A percentile compares a stretch with the other conserved stretches of the same genome.
Conservation (phyloP, 2,113 vertebrate genomes). For the Alaudala cheleensis region DNA sequence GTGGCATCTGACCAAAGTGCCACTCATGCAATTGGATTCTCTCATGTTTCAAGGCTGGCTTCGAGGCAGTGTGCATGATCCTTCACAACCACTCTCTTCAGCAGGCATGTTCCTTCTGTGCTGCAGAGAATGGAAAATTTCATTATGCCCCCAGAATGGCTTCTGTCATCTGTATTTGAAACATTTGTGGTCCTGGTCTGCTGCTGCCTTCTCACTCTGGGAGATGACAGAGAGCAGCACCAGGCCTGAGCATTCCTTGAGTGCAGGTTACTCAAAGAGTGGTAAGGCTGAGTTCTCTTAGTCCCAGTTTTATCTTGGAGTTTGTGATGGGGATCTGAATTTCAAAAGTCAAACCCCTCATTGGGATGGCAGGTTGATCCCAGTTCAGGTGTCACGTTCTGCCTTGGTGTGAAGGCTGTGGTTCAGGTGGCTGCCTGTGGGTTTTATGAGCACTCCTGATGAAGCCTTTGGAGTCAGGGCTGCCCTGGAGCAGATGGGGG, state of each 20-base stretch:
- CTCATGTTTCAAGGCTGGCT: conserved; percentile 24
- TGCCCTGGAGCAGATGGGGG: conserved; percentile 23
- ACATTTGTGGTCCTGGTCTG: neutral
- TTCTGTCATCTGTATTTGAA: neutral
- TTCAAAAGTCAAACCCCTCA: neutral
- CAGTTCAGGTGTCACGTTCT: neutral
- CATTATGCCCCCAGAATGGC: neutral
- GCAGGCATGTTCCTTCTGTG: neutral
- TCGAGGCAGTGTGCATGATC: neutral
- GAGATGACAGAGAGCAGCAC: neutral
- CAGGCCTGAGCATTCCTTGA: neutral
- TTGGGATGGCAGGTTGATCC: neutral
- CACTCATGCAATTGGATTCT: neutral
- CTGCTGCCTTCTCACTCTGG: neutral
- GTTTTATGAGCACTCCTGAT: neutral
- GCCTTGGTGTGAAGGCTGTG: neutral
- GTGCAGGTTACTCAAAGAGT: neutral
- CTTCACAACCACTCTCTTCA: neutral
- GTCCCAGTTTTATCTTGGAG: neutral
- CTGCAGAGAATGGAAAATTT: neutral
- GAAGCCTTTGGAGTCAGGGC: neutral
- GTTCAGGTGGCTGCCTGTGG: neutral
- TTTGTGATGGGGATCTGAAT: neutral
- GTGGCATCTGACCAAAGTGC: neutral
- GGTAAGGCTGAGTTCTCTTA: neutral